A percentile compares a stretch with the other conserved stretches of the same genome.
Evolutionary conservation across 2,797 vertebrate species (phyloP).

Genomic region (Arnoldichthys spilopterus): DNA sequence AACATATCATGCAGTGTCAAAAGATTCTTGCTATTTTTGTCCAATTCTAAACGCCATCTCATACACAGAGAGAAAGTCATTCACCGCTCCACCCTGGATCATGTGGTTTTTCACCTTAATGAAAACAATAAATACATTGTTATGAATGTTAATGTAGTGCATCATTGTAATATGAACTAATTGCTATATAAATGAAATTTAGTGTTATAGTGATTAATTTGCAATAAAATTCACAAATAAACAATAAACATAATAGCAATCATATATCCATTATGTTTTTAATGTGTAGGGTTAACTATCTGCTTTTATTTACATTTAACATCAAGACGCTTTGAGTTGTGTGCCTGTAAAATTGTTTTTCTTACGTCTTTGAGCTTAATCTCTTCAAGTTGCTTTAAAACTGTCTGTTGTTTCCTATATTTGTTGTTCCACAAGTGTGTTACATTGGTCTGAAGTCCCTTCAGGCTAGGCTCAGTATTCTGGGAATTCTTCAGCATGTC

Average conservation of each 20-base stretch:
- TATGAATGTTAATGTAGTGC: background rate
- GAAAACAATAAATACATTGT: slow-evolving; percentile 6
- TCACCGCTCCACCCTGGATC: slow-evolving; percentile 38
- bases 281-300: too few species aligned
- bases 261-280: too few species aligned
- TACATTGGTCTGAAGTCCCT: background rate
- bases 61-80: slow-evolving; percentile 47
- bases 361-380: slow-evolving; percentile 42
- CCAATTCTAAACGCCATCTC: background rate
- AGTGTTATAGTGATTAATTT: background rate
- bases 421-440: background rate
- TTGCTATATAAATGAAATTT: background rate
- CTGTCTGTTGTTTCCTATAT: background rate
- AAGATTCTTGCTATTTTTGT: background rate
- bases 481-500: slow-evolving; percentile 28
- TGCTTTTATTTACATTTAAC: background rate
- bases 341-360: background rate
- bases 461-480: background rate
- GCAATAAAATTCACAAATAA: too few species aligned
- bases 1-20: background rate
- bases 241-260: too few species aligned
- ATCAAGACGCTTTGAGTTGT: too few species aligned
- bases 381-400: slow-evolving; percentile 28
- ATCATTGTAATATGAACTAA: background rate
- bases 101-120: slow-evolving; percentile 37